Percentiles rank a stretch among this genome's conserved stretches.
phyloP scores from a whole-genome alignment of 2,797 vertebrate species.

The Anas bahamensis region DNA sequence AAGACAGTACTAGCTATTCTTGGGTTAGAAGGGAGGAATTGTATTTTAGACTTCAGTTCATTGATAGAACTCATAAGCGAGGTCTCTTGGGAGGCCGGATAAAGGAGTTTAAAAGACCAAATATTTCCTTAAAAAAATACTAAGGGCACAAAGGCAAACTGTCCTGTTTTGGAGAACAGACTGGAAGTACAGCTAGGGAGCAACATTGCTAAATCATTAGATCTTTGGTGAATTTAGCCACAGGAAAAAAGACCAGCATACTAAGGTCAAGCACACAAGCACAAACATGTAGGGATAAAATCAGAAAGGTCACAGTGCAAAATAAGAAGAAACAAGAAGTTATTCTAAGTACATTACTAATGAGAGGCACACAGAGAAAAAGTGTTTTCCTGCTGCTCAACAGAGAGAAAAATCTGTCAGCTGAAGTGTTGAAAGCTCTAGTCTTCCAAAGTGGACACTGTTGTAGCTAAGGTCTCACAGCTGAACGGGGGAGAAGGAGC shows the following conservation, averaged over 20 bases:
- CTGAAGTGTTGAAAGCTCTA: not conserved
- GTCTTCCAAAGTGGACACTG: not conserved
- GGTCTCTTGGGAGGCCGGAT: constrained; percentile 28
- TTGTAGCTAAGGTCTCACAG: not conserved
- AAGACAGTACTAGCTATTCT: not conserved
- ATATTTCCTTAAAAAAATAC: constrained; percentile 36
- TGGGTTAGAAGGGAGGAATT: constrained; percentile 25
- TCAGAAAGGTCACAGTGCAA: constrained; percentile 45
- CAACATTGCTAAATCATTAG: constrained; percentile 26
- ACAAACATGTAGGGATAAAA: constrained; percentile 54
- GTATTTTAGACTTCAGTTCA: not conserved
- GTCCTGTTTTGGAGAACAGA: constrained; percentile 57
- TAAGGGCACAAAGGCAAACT: constrained; percentile 39
- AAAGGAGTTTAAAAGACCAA: not conserved
- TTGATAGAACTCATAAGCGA: constrained; percentile 21
- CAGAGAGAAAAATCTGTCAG: not conserved
- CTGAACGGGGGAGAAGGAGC: not conserved
- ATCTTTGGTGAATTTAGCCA: constrained; percentile 17
- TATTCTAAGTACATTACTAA: constrained; percentile 37
- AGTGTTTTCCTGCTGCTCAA: constrained; percentile 10
- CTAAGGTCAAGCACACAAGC: constrained; percentile 24
- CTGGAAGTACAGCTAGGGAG: constrained; percentile 47
- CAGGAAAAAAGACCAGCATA: constrained; percentile 32
- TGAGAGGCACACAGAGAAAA: not conserved
- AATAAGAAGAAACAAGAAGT: constrained; percentile 51